Evolutionary conservation across 2,888 invertebrate genomes (phyloP), one percentile per base, ranked within the genome.

Genomic region (Tachystola acroxantha): DNA sequence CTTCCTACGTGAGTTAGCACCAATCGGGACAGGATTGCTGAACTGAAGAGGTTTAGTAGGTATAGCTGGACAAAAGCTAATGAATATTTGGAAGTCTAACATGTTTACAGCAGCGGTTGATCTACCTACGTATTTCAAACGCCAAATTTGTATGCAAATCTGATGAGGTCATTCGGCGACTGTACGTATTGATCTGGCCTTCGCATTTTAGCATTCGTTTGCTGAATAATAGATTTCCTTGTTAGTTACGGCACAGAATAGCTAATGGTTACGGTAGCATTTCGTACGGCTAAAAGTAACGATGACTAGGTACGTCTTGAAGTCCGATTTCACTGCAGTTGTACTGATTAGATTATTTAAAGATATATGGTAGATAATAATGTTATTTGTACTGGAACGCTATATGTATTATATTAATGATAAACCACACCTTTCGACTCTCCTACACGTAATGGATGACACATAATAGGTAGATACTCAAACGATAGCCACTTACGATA

Each of bases 121-220:
- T n/a, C 32, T 9, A 12, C 32, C 33, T 33, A 33, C 33, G 14
- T n/a, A 3, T n/a, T 31, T 19, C 10, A 31, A 69, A 61, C 59
- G 52, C 64, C 71, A 68, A 66, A 77, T 62, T 42, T 49, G 61
- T 65, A 76, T 78, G 75, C 64, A 76, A 74, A 78, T 75, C 44
- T 55, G 65, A 70, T 78, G 79, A 79, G 69, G 76, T 80, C 80
- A 80, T 57, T 61, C 58, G 60, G 58, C 57, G 54, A 57, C 46
- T 37, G 40, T 39, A 12, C 38, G 32, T 31, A 35, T 27, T 38
- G 28, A 10, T 26, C 25, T 37, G 41, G 37, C 44, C 44, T 49
- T 40, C 43, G 28, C 33, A 39, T 39, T 36, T 13, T 32, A 10
- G 35, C 12, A 10, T 16, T 11, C 6, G 11, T 26, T 26, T 24